Evolutionary conservation across 1,140 invertebrate species (phyloP), one percentile per base, ranked within the genome.

Genomic region (Aporrectodea caliginosa): DNA sequence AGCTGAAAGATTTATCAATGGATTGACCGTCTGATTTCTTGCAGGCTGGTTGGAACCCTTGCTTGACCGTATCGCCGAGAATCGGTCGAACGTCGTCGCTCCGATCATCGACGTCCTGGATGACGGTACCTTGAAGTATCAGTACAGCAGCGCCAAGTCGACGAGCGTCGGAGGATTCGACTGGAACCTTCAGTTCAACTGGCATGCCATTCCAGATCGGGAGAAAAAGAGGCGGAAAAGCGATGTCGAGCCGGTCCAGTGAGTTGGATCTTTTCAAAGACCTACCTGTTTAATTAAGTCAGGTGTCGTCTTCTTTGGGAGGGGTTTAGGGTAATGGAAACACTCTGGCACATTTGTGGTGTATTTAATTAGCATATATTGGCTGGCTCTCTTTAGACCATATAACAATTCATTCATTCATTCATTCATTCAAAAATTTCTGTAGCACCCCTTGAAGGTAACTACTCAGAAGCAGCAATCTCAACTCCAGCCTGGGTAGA

Each of bases 61-160:
- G 29, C 89, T 99, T 80, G 82, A 82, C 34, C 79, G 83, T 2
- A 82, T 87, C 68, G 79, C 98, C 82, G 94, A 94, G 0, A 90
- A 93, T 27, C 92, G 96, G 85, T 92, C 89, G 93, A 93, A 90
- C 90, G 93, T 82, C 93, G 95, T 86, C 93, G 94, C 22, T 91
- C 92, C 73, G 92, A 92, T 98, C 29, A 99, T 99, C 82, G 97
- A 99, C 88, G 93, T 98, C 16, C 98, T 99, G 76, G 95, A 97
- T 88, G 92, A 95, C 14, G 94, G 98, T 84, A 98, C 96, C 0
- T 96, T 75, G 58, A 91, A 93, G 88, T 99, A 97, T 84, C 98
- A 98, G 79, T 86, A 85, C 79, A 83, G 84, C 75, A 86, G 82
- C 81, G 86, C 85, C 29, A 84, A 84, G 32, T 78, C 82, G 32